Evolutionary conservation across 2,888 invertebrate species (phyloP).

Genomic region (Pedicia rivosa): DNA sequence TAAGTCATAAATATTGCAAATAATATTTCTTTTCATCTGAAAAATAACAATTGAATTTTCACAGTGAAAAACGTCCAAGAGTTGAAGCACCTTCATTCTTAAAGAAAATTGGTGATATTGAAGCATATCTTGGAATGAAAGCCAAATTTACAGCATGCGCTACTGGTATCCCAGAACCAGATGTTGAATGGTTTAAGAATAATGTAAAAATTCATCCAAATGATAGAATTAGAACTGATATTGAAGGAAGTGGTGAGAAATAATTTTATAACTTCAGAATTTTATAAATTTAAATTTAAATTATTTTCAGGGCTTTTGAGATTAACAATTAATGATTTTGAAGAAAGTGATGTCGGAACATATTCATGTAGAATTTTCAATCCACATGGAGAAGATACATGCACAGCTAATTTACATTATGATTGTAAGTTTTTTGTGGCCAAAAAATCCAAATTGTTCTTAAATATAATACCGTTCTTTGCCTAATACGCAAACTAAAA

Average conservation of each 20-base stretch:
- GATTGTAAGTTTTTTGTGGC: constrained; percentile 46
- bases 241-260: constrained; percentile 45
- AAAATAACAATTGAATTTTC: constrained; percentile 13
- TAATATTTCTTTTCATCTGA: constrained; percentile 1
- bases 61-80: constrained; percentile 53
- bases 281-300: constrained; percentile 31
- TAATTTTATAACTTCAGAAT: too few relatives aligned
- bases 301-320: constrained; percentile 72
- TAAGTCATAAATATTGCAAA: constrained; percentile 31
- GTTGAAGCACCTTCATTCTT: constrained; percentile 76
- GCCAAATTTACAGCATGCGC: constrained; percentile 90
- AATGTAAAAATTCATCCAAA: constrained; percentile 64
- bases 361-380: constrained; percentile 74
- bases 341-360: constrained; percentile 65
- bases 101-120: constrained; percentile 77
- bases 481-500: too few relatives aligned
- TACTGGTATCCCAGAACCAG: constrained; percentile 73
- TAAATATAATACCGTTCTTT: too few relatives aligned
- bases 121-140: constrained; percentile 72
- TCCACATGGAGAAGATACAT: constrained; percentile 67
- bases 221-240: constrained; percentile 67
- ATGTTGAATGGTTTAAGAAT: constrained; percentile 74
- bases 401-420: constrained; percentile 62
- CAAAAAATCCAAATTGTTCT: too few relatives aligned
- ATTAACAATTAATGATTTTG: constrained; percentile 60